phyloP scores from a whole-genome alignment of 2,797 vertebrate genomes.

The Rhinophrynus dorsalis region DNA sequence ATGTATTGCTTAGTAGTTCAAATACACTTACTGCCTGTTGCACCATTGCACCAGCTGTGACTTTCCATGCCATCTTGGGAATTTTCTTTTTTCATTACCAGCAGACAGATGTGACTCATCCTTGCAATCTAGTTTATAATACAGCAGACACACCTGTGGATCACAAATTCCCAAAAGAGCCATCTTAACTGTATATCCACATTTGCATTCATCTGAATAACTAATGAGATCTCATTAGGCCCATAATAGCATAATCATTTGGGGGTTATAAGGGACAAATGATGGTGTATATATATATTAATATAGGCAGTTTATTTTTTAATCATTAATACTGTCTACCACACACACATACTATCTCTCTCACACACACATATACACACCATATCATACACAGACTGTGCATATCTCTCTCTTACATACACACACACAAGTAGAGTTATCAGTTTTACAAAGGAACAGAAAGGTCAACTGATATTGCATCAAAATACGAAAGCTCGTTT shows the following conservation, averaged over 20 bases:
- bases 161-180: constrained; percentile 23
- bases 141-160: constrained; percentile 47
- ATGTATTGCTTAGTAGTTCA: not conserved
- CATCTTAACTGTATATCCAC: constrained; percentile 28
- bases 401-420: no score
- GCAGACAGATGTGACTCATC: constrained; percentile 45
- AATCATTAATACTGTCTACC: constrained; percentile 37
- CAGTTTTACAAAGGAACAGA: no score
- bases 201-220: constrained; percentile 44
- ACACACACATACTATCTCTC: no score
- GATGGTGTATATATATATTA: constrained; percentile 14
- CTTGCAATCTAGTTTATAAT: constrained; percentile 43
- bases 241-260: constrained; percentile 33
- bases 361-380: no score
- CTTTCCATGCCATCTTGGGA: constrained; percentile 29
- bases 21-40: not conserved
- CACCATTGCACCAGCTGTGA: constrained; percentile 33
- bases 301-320: not conserved
- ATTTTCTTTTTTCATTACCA: constrained; percentile 35
- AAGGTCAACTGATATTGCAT: not conserved
- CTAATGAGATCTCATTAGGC: constrained; percentile 42
- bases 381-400: no score
- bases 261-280: constrained; percentile 38
- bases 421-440: not conserved
- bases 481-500: not conserved